These are phyloP conservation scores for Triplophysa bombifrons DNA, from an alignment of 2,797 vertebrate genomes.

Conservation along the genomic window DNA sequence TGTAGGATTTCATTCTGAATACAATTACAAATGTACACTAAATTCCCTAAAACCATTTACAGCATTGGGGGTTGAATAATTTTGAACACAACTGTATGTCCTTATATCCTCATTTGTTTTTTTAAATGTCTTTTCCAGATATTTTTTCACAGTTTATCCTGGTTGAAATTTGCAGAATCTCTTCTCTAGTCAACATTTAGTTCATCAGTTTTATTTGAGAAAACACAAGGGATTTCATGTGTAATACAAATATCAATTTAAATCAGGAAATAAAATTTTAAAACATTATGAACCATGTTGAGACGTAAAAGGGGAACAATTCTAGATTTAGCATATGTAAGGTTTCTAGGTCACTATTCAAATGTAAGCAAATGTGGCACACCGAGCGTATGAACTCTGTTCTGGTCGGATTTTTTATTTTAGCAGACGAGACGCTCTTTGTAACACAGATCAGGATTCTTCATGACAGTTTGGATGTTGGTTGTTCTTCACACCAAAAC, in stretches of 20 bases:
- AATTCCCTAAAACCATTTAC: too few relatives aligned
- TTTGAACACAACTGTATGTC: too few relatives aligned
- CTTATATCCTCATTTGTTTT: too few relatives aligned
- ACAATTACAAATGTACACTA: too few relatives aligned
- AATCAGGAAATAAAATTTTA: constrained; percentile 7
- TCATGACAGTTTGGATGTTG: too few relatives aligned
- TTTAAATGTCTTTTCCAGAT: too few relatives aligned
- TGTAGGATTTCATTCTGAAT: too few relatives aligned
- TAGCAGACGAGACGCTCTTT: background rate
- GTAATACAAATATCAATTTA: too few relatives aligned
- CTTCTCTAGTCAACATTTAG: background rate
- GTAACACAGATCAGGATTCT: background rate
- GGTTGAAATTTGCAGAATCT: background rate
- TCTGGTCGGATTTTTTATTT: background rate
- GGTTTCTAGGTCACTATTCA: background rate
- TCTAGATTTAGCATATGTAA: background rate
- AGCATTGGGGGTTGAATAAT: too few relatives aligned
- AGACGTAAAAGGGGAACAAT: background rate
- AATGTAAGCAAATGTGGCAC: background rate
- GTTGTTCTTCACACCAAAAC: too few relatives aligned
- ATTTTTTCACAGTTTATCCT: background rate
- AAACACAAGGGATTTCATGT: too few relatives aligned
- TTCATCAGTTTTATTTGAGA: too few relatives aligned
- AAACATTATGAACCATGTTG: background rate
- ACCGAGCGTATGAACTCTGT: background rate